These are phyloP conservation scores for Okapia johnstoni DNA, from an alignment of 2,113 vertebrate species.

Conservation along the genomic window DNA sequence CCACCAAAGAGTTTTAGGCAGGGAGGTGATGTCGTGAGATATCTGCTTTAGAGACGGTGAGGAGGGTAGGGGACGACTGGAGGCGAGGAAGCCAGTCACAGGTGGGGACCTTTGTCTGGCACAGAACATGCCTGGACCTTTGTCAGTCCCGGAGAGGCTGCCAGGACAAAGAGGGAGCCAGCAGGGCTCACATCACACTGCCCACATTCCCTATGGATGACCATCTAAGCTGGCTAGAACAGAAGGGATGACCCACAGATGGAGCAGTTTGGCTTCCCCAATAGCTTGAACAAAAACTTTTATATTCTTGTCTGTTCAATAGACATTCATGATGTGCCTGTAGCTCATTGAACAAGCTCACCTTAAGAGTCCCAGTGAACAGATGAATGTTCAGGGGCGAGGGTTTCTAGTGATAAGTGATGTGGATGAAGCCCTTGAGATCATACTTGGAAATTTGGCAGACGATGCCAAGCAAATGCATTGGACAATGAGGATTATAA, in stretches of 20 bases:
- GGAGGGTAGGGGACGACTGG: background rate
- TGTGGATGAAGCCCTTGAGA: background rate
- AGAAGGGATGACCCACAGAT: background rate
- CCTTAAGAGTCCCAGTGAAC: background rate
- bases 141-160: fast-evolving
- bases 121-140: background rate
- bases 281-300: background rate
- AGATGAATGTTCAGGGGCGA: background rate
- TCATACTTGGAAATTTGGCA: background rate
- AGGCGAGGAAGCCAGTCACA: fast-evolving
- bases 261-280: background rate
- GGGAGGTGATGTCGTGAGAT: background rate
- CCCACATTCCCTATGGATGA: background rate
- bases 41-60: background rate
- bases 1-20: background rate
- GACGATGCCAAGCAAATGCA: background rate
- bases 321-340: background rate
- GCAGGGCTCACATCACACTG: background rate
- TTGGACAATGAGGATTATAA: background rate
- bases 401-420: background rate
- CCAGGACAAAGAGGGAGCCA: background rate
- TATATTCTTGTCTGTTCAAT: background rate
- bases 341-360: background rate
- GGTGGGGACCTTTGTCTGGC: background rate
- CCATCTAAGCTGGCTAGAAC: too few relatives aligned